These are phyloP conservation scores for Leucophenga maculata DNA, from an alignment of 2,888 invertebrate species.

Conservation along the genomic window DNA sequence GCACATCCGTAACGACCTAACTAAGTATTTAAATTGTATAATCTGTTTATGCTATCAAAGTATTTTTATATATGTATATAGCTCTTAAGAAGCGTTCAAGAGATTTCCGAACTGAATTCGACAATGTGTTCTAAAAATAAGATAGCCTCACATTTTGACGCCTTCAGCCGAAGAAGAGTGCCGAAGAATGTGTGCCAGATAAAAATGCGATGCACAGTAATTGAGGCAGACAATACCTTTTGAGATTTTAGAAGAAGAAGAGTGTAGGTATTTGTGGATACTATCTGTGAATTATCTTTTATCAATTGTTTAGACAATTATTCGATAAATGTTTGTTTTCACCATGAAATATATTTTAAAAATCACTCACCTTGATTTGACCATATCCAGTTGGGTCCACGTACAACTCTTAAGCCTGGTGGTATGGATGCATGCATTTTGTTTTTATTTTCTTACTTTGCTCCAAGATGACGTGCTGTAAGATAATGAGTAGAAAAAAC, in stretches of 20 bases:
- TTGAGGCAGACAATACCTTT: too few species aligned
- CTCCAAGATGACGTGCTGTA: background rate
- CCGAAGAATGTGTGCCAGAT: constrained; percentile 21
- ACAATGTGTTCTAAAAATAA: constrained; percentile 11
- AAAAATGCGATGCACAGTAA: constrained; percentile 12
- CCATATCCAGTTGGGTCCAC: constrained; percentile 90
- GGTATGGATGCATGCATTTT: constrained; percentile 72
- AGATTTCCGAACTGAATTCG: background rate
- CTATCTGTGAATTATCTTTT: too few species aligned
- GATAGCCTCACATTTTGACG: too few species aligned
- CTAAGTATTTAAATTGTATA: too few species aligned
- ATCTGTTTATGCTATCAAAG: background rate
- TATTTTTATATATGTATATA: background rate
- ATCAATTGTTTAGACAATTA: background rate
- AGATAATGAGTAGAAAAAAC: background rate
- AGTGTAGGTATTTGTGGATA: too few species aligned
- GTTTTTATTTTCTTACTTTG: background rate
- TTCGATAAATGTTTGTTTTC: constrained; percentile 8
- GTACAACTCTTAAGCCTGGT: constrained; percentile 82
- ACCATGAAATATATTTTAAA: constrained; percentile 8
- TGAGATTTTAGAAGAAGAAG: too few species aligned
- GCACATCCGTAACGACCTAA: too few species aligned
- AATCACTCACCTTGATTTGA: constrained; percentile 77
- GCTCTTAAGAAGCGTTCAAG: background rate
- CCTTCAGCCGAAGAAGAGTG: too few species aligned